Conservation (phyloP, 37 sponge, comb jelly and placozoan species). For the Lycopodina hypogea region DNA sequence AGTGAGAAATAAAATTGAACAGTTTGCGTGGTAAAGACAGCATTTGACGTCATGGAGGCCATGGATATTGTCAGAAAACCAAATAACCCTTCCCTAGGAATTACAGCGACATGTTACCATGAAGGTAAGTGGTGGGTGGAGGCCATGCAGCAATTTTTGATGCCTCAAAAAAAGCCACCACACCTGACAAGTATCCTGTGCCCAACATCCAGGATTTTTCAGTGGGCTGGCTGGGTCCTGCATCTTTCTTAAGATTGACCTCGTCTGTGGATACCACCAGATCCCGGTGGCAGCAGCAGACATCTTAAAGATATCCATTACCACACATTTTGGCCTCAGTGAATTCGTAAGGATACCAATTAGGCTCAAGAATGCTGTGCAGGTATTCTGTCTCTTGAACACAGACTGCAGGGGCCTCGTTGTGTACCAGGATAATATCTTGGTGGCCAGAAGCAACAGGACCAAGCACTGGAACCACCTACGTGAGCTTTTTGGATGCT, state of each 20-base stretch:
- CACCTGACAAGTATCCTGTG: conserved; percentile 26
- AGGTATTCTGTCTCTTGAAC: no score
- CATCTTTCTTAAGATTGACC: conserved; percentile 24
- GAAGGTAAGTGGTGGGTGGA: conserved; percentile 51
- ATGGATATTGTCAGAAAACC: conserved; percentile 38
- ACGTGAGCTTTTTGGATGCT: no score
- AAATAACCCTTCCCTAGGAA: no score
- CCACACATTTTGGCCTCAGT: conserved; percentile 17
- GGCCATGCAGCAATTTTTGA: conserved; percentile 51
- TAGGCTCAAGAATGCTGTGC: neutral
- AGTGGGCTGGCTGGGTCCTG: neutral
- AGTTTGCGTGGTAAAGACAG: no score
- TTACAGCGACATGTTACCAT: conserved; percentile 67
- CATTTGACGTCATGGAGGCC: no score
- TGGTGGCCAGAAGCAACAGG: no score
- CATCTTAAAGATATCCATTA: conserved; percentile 34
- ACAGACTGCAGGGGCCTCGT: no score
- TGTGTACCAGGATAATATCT: no score
- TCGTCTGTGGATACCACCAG: conserved; percentile 40
- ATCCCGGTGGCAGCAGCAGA: conserved; percentile 35
- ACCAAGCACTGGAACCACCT: no score
- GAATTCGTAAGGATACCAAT: neutral
- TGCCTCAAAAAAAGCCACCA: no score
- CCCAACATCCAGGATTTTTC: conserved; percentile 27
- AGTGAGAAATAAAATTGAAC: no score